Conservation (phyloP, 2,113 vertebrate species). For the Laticauda colubrina region DNA sequence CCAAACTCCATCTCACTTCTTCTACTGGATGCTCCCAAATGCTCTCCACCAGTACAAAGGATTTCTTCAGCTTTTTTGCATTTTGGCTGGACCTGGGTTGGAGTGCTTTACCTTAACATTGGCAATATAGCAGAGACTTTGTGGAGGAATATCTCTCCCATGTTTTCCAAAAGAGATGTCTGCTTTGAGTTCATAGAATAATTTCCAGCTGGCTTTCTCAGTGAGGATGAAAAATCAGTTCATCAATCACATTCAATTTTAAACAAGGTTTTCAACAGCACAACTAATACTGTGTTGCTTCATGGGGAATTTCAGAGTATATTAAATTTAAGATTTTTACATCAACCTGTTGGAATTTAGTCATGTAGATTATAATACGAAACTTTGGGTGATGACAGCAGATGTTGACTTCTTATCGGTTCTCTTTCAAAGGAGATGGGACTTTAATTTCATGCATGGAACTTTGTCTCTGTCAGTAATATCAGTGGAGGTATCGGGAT, state of each 20-base stretch:
- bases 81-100: not conserved
- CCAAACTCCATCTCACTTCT: not conserved
- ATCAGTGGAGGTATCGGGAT: not conserved
- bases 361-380: no score
- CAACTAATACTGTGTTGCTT: not conserved
- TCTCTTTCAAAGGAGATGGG: no score
- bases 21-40: not conserved
- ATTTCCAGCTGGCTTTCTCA: not conserved
- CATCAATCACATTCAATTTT: accelerated
- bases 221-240: no score
- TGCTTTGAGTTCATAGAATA: not conserved
- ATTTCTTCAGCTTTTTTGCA: not conserved
- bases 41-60: not conserved
- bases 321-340: not conserved
- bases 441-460: no score
- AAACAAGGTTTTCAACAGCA: not conserved
- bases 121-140: not conserved
- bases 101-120: not conserved
- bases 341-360: not conserved
- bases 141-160: not conserved
- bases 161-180: not conserved
- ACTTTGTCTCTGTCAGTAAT: no score
- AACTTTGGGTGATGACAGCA: no score
- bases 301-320: not conserved
- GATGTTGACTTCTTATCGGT: no score